Conservation (phyloP, 2,797 vertebrate genomes). For the Characodon lateralis region DNA sequence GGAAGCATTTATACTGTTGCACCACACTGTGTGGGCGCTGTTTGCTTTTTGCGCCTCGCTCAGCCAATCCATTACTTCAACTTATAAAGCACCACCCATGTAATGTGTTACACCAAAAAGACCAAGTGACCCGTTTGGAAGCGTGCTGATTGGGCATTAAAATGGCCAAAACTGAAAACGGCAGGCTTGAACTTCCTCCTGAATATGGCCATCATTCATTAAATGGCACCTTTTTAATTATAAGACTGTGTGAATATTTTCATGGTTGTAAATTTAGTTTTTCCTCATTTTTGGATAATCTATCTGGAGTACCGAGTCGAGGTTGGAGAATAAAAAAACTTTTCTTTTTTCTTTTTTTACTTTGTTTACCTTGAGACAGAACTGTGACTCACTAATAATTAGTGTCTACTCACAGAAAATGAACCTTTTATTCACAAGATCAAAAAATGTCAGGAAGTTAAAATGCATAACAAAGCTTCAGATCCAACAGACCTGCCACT, state of each 20-base stretch:
- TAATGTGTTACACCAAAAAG: conserved; percentile 19
- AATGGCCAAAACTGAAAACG: conserved; percentile 15
- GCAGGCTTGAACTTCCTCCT: background rate
- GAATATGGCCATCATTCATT: conserved; percentile 1
- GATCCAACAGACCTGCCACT: background rate
- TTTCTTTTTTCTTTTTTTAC: background rate
- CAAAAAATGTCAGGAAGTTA: too few species aligned
- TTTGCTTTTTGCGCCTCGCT: conserved; percentile 62
- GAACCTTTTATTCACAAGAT: background rate
- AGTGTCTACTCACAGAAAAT: background rate
- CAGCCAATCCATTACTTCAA: conserved; percentile 60
- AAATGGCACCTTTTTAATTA: background rate
- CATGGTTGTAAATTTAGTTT: background rate
- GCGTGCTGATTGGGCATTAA: conserved; percentile 6
- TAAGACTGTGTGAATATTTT: background rate
- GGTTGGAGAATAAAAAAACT: background rate
- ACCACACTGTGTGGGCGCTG: conserved; percentile 51
- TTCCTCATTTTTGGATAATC: background rate
- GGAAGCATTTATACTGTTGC: conserved; percentile 54
- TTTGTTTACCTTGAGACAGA: background rate
- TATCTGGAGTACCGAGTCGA: background rate
- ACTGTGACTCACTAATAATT: background rate
- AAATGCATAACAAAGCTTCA: background rate
- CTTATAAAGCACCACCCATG: conserved; percentile 47
- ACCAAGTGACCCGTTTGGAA: conserved; percentile 29